phyloP scores from a whole-genome alignment of 1,140 invertebrate species.

The Cherax quadricarinatus region DNA sequence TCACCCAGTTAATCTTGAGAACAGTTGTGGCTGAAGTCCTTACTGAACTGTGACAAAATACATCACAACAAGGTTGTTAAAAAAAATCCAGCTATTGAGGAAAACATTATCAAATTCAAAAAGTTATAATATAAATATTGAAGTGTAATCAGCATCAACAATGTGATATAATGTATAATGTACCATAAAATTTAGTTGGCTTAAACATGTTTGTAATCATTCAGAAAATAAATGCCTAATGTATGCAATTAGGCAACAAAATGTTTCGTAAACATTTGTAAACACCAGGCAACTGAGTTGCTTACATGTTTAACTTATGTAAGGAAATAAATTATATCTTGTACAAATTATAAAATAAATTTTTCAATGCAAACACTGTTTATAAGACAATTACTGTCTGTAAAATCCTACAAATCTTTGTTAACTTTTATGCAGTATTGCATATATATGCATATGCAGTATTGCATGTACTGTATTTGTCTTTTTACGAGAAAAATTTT shows the following conservation, averaged over 20 bases:
- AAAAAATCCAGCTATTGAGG: not conserved
- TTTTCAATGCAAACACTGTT: slow-evolving; percentile 2
- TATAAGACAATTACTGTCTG: not conserved
- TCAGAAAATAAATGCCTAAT: not conserved
- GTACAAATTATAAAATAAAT: slow-evolving; percentile 47
- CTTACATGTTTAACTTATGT: slow-evolving; percentile 15
- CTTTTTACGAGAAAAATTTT: not conserved
- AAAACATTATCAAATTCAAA: not conserved
- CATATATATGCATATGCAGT: not conserved
- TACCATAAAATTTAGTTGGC: not conserved
- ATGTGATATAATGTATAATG: not conserved
- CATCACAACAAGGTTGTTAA: not conserved
- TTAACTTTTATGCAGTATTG: not conserved
- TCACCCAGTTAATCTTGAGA: no score
- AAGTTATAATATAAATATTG: not conserved
- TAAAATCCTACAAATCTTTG: not conserved
- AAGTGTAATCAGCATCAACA: not conserved
- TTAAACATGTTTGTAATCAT: not conserved
- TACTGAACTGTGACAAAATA: not conserved
- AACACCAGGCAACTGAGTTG: not conserved
- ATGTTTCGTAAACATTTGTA: not conserved
- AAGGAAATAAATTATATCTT: slow-evolving; percentile 38
- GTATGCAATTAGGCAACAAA: not conserved
- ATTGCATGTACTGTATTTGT: not conserved
- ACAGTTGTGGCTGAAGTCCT: not conserved